Evolutionary conservation across 2,797 vertebrate genomes (phyloP).

Genomic region (Tauraco hartlaubi): DNA sequence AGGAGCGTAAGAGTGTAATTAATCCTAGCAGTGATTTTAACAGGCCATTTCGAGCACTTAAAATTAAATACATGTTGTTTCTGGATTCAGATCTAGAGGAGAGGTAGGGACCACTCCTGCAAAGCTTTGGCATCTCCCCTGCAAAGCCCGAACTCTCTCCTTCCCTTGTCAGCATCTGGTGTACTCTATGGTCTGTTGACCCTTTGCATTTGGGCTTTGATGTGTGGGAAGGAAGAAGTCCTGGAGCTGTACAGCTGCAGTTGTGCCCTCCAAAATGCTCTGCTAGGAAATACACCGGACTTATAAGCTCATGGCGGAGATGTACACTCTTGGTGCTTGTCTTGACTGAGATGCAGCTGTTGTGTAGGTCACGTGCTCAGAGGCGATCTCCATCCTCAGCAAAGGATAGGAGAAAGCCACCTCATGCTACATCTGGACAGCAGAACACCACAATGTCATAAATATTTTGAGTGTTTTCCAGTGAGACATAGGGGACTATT

Average conservation of each 20-base stretch:
- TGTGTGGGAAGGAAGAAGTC: background rate
- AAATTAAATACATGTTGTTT: background rate
- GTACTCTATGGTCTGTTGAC: background rate
- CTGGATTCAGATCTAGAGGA: background rate
- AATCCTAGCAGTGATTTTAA: constrained; percentile 13
- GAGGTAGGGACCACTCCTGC: background rate
- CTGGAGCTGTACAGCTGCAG: background rate
- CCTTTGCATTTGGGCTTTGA: background rate
- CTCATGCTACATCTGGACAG: background rate
- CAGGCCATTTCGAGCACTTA: background rate
- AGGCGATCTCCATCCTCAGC: background rate
- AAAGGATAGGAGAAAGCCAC: background rate
- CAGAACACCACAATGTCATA: background rate
- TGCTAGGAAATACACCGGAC: background rate
- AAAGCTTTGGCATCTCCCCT: background rate
- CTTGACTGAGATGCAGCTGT: background rate
- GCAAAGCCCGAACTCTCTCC: background rate
- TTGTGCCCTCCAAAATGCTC: background rate
- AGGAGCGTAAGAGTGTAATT: background rate
- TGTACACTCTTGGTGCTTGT: background rate
- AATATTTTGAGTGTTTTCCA: background rate
- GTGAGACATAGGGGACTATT: background rate
- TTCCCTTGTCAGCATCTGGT: background rate
- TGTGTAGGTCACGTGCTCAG: background rate
- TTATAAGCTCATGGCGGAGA: background rate